These are phyloP conservation scores for Hetaerina titia DNA, from an alignment of 2,888 invertebrate species.

Conservation along the genomic window DNA sequence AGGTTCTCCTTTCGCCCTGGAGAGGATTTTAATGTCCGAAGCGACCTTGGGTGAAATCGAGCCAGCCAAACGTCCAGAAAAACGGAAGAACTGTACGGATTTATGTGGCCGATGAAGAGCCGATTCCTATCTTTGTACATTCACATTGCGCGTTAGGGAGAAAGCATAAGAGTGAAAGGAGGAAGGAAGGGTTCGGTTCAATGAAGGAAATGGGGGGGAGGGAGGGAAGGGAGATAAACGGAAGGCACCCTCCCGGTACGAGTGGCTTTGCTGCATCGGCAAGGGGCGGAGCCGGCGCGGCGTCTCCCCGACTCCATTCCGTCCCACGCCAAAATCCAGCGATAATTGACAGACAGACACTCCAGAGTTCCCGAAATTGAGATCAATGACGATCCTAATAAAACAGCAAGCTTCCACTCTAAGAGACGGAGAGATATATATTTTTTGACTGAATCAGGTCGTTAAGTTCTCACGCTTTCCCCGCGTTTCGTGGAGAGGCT, in stretches of 20 bases:
- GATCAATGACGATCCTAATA: neutral
- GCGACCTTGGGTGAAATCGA: neutral
- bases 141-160: neutral
- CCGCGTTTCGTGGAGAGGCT: no score
- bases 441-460: neutral
- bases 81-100: neutral
- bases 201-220: neutral
- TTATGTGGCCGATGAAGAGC: neutral
- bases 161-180: neutral
- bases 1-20: neutral
- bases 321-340: neutral
- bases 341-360: neutral
- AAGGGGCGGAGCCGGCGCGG: neutral
- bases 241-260: neutral
- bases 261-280: neutral
- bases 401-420: neutral
- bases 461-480: no score
- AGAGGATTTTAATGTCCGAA: neutral
- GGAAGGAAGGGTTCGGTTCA: neutral
- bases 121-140: neutral
- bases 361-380: neutral
- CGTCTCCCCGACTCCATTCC: neutral
- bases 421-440: neutral
- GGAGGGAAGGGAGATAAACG: neutral
- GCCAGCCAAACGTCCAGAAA: neutral